Evolutionary conservation across 2,113 vertebrate genomes (phyloP).

Genomic region (Phyllopteryx taeniolatus): DNA sequence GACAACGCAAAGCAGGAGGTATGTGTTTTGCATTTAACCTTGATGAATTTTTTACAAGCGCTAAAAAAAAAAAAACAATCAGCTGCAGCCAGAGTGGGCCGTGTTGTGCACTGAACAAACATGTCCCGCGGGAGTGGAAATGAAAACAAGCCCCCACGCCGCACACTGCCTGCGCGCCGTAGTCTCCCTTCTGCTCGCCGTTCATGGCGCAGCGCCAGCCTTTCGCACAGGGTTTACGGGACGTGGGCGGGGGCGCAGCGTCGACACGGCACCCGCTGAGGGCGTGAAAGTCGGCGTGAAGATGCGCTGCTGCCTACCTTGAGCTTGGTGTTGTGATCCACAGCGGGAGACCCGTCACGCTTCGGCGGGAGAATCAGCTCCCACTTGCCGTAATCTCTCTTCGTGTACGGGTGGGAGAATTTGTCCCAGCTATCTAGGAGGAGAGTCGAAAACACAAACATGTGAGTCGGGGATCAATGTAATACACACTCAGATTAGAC

Average conservation of each 20-base stretch:
- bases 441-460: slow-evolving; percentile 6
- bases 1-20: slow-evolving; percentile 56
- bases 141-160: slow-evolving; percentile 42
- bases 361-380: slow-evolving; percentile 72
- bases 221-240: slow-evolving; percentile 35
- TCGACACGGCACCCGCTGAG: slow-evolving; percentile 31
- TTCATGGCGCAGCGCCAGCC: slow-evolving; percentile 35
- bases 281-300: slow-evolving; percentile 43
- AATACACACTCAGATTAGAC: not conserved
- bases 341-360: slow-evolving; percentile 70
- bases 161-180: slow-evolving; percentile 38
- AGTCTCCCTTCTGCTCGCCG: slow-evolving; percentile 36
- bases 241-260: slow-evolving; percentile 31
- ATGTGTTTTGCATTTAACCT: slow-evolving; percentile 52
- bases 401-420: slow-evolving; percentile 72
- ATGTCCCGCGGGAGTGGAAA: slow-evolving; percentile 26
- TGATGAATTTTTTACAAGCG: slow-evolving; percentile 58
- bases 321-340: slow-evolving; percentile 72
- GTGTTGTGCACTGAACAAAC: slow-evolving; percentile 27
- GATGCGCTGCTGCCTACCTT: slow-evolving; percentile 65
- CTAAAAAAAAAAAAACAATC: slow-evolving; percentile 45
- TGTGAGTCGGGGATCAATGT: not conserved
- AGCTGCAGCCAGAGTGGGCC: slow-evolving; percentile 24
- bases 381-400: slow-evolving; percentile 76
- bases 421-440: slow-evolving; percentile 74